These are phyloP conservation scores for Quadroppia sp. DNA, from an alignment of 2,888 invertebrate species.

Conservation along the genomic window DNA sequence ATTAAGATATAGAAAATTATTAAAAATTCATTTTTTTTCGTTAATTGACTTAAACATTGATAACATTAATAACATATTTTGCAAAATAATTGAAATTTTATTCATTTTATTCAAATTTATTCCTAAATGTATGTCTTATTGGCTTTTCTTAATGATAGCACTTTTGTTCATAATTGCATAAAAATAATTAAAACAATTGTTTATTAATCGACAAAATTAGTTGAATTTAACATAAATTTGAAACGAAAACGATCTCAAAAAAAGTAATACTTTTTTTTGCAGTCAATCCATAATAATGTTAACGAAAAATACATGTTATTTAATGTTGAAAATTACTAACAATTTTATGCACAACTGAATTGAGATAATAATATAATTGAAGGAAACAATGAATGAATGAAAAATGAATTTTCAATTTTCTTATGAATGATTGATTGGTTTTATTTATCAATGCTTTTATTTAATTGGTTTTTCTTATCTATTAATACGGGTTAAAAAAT, in stretches of 20 bases:
- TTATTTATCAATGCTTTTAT: not conserved
- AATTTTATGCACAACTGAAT: conserved; percentile 1
- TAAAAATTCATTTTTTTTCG: too few relatives aligned
- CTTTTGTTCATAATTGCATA: not conserved
- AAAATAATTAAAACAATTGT: not conserved
- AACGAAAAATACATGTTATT: not conserved
- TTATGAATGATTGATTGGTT: not conserved
- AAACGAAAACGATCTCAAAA: not conserved
- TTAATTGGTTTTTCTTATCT: not conserved
- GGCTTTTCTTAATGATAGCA: not conserved
- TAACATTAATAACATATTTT: too few relatives aligned
- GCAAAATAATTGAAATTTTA: too few relatives aligned
- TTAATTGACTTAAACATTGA: too few relatives aligned
- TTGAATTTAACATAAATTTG: not conserved
- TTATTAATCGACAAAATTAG: not conserved
- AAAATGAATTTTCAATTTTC: not conserved
- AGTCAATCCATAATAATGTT: not conserved
- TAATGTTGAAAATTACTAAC: not conserved
- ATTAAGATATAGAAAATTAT: too few relatives aligned
- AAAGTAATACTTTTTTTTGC: too few relatives aligned
- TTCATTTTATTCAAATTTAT: conserved; percentile 4
- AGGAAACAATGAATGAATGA: too few relatives aligned
- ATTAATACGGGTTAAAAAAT: not conserved
- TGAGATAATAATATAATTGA: not conserved
- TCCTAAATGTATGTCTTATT: not conserved